Base-by-base conservation (phyloP, 2,797 vertebrate species). In the Oceanodroma leucorhoa region DNA sequence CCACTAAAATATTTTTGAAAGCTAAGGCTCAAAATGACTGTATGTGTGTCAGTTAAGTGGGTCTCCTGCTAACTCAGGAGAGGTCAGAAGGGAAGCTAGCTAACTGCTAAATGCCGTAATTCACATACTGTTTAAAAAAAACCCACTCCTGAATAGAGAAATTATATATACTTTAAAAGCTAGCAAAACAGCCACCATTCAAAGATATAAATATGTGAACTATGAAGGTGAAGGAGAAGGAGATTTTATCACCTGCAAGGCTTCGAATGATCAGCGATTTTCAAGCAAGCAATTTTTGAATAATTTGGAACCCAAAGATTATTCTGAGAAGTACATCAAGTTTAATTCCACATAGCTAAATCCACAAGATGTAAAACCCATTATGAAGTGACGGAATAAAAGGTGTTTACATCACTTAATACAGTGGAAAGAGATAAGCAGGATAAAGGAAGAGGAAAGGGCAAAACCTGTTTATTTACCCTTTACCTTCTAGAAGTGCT, bases 1-100 rank as follows among this genome's bases (percentile, higher is more conserved):
- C 93, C 61, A 96, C 71, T 91, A 96, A 94, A 96, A 86, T 93
- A 94, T 89, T 97, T 95, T 80, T 94, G 61, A 97, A 97, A 97
- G 87, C 72, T 86, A 94, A 93, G 84, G 76, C 70, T 79, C 85
- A 64, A 87, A 95, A 94, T 29, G 27, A 75, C 50, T 66, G n/a
- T 67, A 64, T 91, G 57, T 87, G 55, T 85, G 71, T 89, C 91
- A 91, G 51, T 84, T 91, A 95, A 95, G 55, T 60, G 45, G 60
- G 84, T 83, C 58, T 96, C 36, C 55, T 89, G 93, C 81, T 89
- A 96, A 81, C 51, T 83, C 58, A 53, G 43, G 9, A 91, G 38
- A 89, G 69, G 86, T 87, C 87, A 96, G 83, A 82, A 90, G 83
- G 61, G 43, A 94, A 95, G 53, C n/a, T 34, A 86, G 53, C 64